Percentiles rank a stretch among this genome's conserved stretches.
phyloP scores from a whole-genome alignment of 2,797 vertebrate genomes.

The Pipistrellus kuhlii region DNA sequence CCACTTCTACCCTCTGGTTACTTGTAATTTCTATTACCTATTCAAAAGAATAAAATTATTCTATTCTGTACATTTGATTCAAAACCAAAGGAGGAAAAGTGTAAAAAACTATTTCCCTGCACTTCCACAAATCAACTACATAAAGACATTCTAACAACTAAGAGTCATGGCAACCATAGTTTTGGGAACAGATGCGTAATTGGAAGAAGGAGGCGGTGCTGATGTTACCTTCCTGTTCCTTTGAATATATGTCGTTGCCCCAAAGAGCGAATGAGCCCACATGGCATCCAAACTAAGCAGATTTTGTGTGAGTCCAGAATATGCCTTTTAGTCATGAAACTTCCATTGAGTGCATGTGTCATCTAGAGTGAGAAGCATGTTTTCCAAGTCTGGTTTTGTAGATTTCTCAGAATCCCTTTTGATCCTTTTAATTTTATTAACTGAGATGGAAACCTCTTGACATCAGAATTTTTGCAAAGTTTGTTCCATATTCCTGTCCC shows the following conservation, averaged over 20 bases:
- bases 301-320: background rate
- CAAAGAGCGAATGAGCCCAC: background rate
- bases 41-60: background rate
- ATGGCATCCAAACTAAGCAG: constrained; percentile 8
- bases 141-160: background rate
- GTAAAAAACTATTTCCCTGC: background rate
- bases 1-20: background rate
- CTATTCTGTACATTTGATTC: background rate
- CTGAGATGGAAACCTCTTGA: constrained; percentile 70
- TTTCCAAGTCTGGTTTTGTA: constrained; percentile 72
- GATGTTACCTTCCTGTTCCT: background rate
- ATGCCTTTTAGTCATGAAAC: constrained; percentile 45
- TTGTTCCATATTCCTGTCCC: constrained; percentile 41
- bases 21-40: background rate
- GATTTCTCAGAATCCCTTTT: constrained; percentile 67
- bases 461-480: constrained; percentile 73
- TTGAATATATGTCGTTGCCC: background rate
- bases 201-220: background rate
- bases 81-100: constrained; percentile 33
- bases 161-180: background rate
- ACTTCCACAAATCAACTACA: constrained; percentile 16
- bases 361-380: constrained; percentile 52
- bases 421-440: constrained; percentile 81
- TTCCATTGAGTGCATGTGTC: constrained; percentile 35
- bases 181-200: background rate